phyloP scores from a whole-genome alignment of 2,888 invertebrate genomes.

The Phragmatobia fuliginosa region DNA sequence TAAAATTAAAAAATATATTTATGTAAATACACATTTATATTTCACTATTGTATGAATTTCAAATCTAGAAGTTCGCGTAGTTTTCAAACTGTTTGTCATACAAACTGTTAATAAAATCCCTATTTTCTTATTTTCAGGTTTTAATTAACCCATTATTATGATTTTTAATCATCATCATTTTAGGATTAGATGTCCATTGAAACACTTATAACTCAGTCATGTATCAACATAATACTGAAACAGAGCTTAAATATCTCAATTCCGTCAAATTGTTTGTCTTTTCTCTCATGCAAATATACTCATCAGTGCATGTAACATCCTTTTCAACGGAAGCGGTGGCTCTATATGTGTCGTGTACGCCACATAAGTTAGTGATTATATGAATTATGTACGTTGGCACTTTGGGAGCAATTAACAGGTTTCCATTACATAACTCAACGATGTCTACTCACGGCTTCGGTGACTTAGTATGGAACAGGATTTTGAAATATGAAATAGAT shows the following conservation, averaged over 20 bases:
- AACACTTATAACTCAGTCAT: neutral
- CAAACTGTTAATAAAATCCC: too few relatives aligned
- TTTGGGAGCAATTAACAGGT: constrained; percentile 83
- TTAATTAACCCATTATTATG: too few relatives aligned
- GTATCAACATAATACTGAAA: neutral
- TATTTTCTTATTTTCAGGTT: too few relatives aligned
- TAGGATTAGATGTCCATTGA: too few relatives aligned
- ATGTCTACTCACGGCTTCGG: constrained; percentile 70
- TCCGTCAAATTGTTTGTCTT: neutral
- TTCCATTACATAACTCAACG: constrained; percentile 85
- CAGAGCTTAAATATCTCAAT: neutral
- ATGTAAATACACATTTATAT: too few relatives aligned
- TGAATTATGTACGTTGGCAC: constrained; percentile 84
- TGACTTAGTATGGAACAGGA: constrained; percentile 57
- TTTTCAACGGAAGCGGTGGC: constrained; percentile 39
- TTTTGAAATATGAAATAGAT: neutral
- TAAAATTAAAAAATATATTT: too few relatives aligned
- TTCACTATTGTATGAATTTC: too few relatives aligned
- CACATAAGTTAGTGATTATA: constrained; percentile 74
- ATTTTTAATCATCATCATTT: too few relatives aligned
- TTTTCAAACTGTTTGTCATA: too few relatives aligned
- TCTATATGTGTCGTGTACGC: constrained; percentile 54
- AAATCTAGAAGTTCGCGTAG: too few relatives aligned
- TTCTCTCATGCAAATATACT: constrained; percentile 41
- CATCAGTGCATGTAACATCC: constrained; percentile 53